Evolutionary conservation across 2,113 vertebrate species (phyloP).

Genomic region (Prietella phreatophila): DNA sequence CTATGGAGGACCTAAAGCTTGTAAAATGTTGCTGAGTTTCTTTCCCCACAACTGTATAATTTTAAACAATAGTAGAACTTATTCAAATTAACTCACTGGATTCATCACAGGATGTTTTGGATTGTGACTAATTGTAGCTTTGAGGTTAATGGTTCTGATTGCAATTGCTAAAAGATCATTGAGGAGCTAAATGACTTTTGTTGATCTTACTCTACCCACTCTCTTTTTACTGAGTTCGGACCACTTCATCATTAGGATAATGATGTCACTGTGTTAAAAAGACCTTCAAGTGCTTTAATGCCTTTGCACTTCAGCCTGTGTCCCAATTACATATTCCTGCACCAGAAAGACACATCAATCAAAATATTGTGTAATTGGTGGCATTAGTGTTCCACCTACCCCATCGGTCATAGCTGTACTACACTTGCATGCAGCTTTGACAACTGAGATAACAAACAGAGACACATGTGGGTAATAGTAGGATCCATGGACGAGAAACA

Average conservation of each 20-base stretch:
- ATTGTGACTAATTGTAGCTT: neutral
- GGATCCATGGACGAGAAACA: constrained; percentile 17
- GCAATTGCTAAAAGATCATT: neutral
- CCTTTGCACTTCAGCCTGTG: neutral
- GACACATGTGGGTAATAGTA: constrained; percentile 1
- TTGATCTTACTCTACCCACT: neutral
- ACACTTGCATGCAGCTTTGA: constrained; percentile 24
- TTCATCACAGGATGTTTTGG: neutral
- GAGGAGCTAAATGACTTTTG: constrained; percentile 18
- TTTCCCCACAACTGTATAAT: neutral
- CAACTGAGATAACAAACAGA: neutral
- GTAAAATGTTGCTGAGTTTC: neutral
- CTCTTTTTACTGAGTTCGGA: neutral
- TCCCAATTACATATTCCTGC: neutral
- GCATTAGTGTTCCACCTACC: neutral
- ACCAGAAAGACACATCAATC: constrained; percentile 13
- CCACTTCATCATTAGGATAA: constrained; percentile 19
- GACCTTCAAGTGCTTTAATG: constrained; percentile 2
- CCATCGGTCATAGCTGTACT: constrained; percentile 38
- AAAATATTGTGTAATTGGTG: constrained; percentile 32
- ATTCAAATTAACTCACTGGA: neutral
- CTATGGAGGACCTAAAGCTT: neutral
- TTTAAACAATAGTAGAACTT: neutral
- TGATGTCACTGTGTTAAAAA: constrained; percentile 26
- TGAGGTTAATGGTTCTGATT: constrained; percentile 23